These are phyloP conservation scores for Esperia sulphurella DNA, from an alignment of 2,888 invertebrate species.

Conservation along the genomic window DNA sequence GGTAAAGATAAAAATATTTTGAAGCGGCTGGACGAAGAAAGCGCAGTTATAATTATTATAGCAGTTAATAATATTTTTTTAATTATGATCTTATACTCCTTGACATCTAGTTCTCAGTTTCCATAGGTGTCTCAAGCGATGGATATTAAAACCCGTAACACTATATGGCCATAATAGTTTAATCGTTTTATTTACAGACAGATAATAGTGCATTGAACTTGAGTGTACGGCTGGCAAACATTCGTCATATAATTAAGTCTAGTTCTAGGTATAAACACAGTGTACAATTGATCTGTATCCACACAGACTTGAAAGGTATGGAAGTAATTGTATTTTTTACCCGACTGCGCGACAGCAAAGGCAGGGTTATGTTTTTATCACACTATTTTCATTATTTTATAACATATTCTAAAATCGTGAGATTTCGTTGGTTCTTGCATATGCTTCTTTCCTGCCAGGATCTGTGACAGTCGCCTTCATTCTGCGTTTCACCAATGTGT, in stretches of 20 bases:
- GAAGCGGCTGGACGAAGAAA: no score
- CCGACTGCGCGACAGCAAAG: no score
- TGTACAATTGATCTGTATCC: neutral
- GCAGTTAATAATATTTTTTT: no score
- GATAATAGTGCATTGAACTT: conserved; percentile 30
- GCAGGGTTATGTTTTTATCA: no score
- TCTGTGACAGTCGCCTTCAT: conserved; percentile 32
- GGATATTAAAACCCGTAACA: neutral
- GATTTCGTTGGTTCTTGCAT: conserved; percentile 55
- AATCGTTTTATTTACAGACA: conserved; percentile 11
- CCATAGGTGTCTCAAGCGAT: neutral
- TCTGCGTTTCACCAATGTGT: conserved; percentile 43
- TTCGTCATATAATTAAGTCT: neutral
- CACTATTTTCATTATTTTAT: neutral
- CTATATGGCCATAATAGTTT: neutral
- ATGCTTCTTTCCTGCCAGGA: conserved; percentile 48
- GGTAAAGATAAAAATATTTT: no score
- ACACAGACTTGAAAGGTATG: neutral
- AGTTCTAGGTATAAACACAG: neutral
- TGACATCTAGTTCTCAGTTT: no score
- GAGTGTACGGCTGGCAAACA: neutral
- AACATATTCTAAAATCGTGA: conserved; percentile 35
- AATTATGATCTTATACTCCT: neutral
- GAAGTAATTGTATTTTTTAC: no score
- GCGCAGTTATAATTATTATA: no score